Evolutionary conservation across 2,113 vertebrate genomes (phyloP), one percentile per base, ranked within the genome.

Genomic region (Daboia siamensis): DNA sequence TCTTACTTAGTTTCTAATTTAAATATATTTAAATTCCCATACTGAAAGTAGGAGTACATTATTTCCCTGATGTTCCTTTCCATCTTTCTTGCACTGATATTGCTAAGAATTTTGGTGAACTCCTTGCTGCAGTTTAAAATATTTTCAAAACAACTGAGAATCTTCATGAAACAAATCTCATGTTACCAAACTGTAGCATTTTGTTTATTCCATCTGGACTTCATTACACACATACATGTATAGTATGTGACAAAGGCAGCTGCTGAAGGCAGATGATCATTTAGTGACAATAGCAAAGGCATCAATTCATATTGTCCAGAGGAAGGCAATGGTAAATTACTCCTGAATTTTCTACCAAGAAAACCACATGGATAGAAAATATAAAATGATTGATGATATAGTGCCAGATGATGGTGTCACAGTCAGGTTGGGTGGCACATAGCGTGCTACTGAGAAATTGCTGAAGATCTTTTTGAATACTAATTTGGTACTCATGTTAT

Each of bases 121-220:
- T 89, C 24, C 57, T 74, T 29, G 21, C 46, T 0, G 0, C 93
- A 87, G 91, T 54, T 52, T 91, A 69, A 51, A 89, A 91, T n/a
- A 57, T 84, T 85, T 94, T 93, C 44, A 92, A 93, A 95, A 93
- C 21, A n/a, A 95, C 88, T 33, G 21, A 87, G 48, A 85, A 69
- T 61, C 93, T 88, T 52, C 44, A 2, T n/a, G 21, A n/a, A 54
- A 69, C 93, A 94, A 92, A 52, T 88, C 91, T 95, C 64, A 84
- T 23, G 29, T 92, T 94, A 93, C 89, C 87, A 89, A 57, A 93
- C 86, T 90, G 61, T 61, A 85, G 29, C 91, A 94, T 90, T 90
- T 90, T 86, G 44, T 39, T 48, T 93, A 92, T 93, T 46, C 91
- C 5, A 92, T 91, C 61, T 87, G 87, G 84, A 88, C 29, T 88